Conservation (phyloP, 2,797 vertebrate genomes). For the Crocodylus rhombifer region DNA sequence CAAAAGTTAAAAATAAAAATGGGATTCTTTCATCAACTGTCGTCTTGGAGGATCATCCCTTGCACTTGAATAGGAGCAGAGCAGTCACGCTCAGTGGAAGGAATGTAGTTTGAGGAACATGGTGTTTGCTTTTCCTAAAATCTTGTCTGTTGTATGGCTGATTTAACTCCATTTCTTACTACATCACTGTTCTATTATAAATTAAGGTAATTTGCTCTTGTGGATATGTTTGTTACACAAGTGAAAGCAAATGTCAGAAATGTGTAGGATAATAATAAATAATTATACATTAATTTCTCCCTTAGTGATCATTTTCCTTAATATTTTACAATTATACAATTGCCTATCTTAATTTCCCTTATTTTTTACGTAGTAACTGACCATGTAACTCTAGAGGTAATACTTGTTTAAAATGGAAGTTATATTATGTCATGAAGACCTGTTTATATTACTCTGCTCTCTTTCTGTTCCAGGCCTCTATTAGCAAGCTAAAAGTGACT, state of each 20-base stretch:
- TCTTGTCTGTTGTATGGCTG: neutral
- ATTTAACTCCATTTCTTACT: neutral
- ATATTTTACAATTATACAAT: neutral
- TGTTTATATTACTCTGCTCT: neutral
- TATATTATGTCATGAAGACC: neutral
- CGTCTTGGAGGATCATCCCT: neutral
- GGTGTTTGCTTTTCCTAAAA: neutral
- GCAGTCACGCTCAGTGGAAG: neutral
- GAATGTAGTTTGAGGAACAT: neutral
- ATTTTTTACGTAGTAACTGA: neutral
- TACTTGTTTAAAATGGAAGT: neutral
- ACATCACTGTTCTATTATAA: neutral
- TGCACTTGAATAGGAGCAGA: neutral
- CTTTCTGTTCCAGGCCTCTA: constrained; percentile 83
- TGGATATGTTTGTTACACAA: neutral
- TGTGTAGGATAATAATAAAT: neutral
- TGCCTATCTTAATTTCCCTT: neutral
- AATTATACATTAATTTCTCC: neutral
- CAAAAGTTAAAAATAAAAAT: neutral
- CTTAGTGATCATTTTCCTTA: neutral
- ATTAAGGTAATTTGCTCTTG: neutral
- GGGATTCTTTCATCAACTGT: neutral
- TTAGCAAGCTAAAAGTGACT: constrained; percentile 85
- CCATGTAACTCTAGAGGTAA: neutral
- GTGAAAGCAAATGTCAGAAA: neutral